These are phyloP conservation scores for Mya arenaria DNA, from an alignment of 1,140 invertebrate genomes.

Conservation along the genomic window DNA sequence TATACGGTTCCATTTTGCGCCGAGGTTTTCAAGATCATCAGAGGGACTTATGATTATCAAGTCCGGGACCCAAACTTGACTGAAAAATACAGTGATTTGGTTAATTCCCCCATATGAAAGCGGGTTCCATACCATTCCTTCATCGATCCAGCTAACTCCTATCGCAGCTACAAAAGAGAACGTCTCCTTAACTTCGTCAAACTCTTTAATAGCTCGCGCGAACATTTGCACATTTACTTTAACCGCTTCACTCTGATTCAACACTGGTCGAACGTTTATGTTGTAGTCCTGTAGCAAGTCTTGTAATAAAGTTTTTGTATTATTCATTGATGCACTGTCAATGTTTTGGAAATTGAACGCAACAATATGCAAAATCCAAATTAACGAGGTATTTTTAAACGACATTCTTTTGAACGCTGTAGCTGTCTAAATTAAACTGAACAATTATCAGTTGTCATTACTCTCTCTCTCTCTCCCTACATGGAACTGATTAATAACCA, in stretches of 20 bases:
- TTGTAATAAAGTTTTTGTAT: slow-evolving; percentile 19
- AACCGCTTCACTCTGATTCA: not conserved
- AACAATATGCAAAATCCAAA: no score
- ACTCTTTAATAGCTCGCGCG: slow-evolving; percentile 26
- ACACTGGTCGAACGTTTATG: slow-evolving; percentile 19
- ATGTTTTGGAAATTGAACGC: no score
- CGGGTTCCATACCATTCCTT: slow-evolving; percentile 5
- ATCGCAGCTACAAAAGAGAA: slow-evolving; percentile 14
- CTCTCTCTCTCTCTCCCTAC: no score
- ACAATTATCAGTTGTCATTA: no score
- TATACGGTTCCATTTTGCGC: slow-evolving; percentile 3
- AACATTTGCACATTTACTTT: not conserved
- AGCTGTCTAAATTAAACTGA: no score
- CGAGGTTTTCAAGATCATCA: not conserved
- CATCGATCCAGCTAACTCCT: not conserved
- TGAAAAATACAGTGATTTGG: not conserved
- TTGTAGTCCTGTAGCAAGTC: slow-evolving; percentile 14
- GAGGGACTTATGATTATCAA: not conserved
- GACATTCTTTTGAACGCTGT: no score
- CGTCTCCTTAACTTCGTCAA: slow-evolving; percentile 40
- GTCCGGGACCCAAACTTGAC: slow-evolving; percentile 6
- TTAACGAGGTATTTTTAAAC: no score
- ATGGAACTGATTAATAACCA: no score
- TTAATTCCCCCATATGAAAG: not conserved
- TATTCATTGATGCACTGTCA: not conserved